Conservation (phyloP, 2,113 vertebrate genomes). For the Channa argus region DNA sequence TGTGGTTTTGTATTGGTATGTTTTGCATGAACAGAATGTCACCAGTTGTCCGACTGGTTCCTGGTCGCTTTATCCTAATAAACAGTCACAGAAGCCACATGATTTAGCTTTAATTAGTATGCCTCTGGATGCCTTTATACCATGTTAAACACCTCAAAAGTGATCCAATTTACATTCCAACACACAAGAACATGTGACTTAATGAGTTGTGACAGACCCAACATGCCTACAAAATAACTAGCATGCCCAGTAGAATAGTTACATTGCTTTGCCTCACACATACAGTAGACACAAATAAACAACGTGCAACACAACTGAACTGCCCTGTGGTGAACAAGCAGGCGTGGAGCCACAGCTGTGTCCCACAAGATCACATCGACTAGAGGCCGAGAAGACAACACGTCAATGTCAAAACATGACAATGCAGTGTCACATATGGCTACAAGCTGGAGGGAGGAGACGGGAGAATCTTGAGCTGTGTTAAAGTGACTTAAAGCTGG, state of each 20-base stretch:
- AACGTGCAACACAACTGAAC: constrained; percentile 36
- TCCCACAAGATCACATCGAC: constrained; percentile 49
- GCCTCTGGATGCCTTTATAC: constrained; percentile 8
- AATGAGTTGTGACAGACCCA: constrained; percentile 72
- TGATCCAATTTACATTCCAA: constrained; percentile 30
- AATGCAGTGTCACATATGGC: constrained; percentile 59
- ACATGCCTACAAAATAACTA: constrained; percentile 72
- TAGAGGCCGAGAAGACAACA: constrained; percentile 63
- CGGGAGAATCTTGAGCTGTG: constrained; percentile 21
- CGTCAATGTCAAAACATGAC: constrained; percentile 69
- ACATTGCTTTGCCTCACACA: constrained; percentile 41
- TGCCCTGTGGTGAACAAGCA: constrained; percentile 60
- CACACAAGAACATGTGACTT: constrained; percentile 39
- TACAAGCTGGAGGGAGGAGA: constrained; percentile 46
- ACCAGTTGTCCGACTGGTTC: constrained; percentile 26
- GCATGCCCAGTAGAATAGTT: constrained; percentile 46
- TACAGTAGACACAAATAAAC: constrained; percentile 54
- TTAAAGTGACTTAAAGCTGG: constrained; percentile 43
- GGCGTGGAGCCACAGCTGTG: constrained; percentile 71
- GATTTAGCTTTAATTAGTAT: background rate
- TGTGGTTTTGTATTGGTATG: background rate
- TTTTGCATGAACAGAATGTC: constrained; percentile 1
- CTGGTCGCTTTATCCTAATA: constrained; percentile 21
- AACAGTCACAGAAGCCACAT: constrained; percentile 19
- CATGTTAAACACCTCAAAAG: constrained; percentile 11